These are phyloP conservation scores for Aphelenchoides avenae DNA, from an alignment of 1,140 invertebrate species.

Conservation along the genomic window DNA sequence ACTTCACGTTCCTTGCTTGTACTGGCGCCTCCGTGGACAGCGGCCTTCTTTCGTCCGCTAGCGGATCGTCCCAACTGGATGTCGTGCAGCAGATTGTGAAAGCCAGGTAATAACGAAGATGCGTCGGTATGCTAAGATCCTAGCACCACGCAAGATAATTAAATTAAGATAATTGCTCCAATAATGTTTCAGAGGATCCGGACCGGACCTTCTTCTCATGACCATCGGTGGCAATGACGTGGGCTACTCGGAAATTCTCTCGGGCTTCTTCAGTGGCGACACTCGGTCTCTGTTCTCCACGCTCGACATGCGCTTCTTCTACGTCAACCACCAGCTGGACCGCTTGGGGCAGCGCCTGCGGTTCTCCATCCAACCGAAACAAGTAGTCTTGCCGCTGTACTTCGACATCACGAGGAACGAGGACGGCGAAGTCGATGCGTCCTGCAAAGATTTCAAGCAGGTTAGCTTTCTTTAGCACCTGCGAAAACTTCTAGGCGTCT, in stretches of 20 bases:
- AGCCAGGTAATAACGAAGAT: conserved; percentile 12
- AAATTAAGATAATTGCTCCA: not conserved
- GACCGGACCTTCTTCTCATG: conserved; percentile 20
- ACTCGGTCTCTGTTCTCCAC: not conserved
- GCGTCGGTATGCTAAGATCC: not conserved
- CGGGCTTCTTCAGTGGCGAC: conserved; percentile 7
- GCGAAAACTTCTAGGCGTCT: too few species aligned
- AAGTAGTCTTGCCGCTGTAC: conserved; percentile 22
- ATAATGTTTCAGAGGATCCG: conserved; percentile 2
- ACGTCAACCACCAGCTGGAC: conserved; percentile 15
- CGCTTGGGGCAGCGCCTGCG: conserved; percentile 5
- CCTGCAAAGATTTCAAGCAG: conserved; percentile 12
- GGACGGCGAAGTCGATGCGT: conserved; percentile 7
- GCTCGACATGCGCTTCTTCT: conserved; percentile 13
- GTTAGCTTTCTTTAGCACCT: not conserved
- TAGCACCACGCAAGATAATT: not conserved
- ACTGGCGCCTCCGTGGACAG: conserved; percentile 20
- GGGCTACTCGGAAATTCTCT: conserved; percentile 16
- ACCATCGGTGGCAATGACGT: conserved; percentile 27
- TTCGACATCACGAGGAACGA: conserved; percentile 26
- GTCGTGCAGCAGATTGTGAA: not conserved
- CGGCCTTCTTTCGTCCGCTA: conserved; percentile 4
- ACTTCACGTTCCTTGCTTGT: conserved; percentile 28
- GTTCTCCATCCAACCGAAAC: conserved; percentile 3
- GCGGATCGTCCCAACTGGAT: not conserved